Evolutionary conservation across 2,888 invertebrate species (phyloP), one percentile per base, ranked within the genome.

Genomic region (Perithous albicinctus): DNA sequence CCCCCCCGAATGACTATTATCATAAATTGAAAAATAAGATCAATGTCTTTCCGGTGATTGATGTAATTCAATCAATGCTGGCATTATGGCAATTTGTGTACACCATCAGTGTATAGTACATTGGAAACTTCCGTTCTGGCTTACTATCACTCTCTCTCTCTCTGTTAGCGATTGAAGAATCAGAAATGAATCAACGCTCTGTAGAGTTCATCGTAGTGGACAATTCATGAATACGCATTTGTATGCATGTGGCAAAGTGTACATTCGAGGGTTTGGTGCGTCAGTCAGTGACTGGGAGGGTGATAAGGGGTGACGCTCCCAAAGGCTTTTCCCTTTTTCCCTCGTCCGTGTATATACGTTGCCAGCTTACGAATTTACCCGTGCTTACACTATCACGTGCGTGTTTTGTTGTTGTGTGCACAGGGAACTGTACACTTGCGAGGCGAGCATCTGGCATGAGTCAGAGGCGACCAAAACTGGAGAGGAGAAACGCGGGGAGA

Each of bases 371-470:
- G 32, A 72, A 70, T 38, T 12, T 54, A 43, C 29, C n/a, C 38
- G 72, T 72, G 20, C 48, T 46, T n/a, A n/a, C n/a, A n/a, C 46
- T 23, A 54, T 63, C 54, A 59, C 63, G 56, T 70, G 69, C 48
- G 70, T 66, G 79, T 80, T 61, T 70, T 51, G 66, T 66, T 51
- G 46, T 61, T 48, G 56, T 67, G 72, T 64, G 66, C 77, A 54
- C 67, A 26, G 26, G 48, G 59, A 48, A 76, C 70, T n/a, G 41
- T 75, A 81, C 83, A 83, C 80, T 83, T 80, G 78, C 72, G 80
- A n/a, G 48, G 77, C 54, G 78, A 86, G 85, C 88, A 88, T 88
- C 87, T 88, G 88, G 86, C 86, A 85, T 87, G 87, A 88, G 86
- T 88, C 88, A 87, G 82, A 84, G 63, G 76, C 77, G 83, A 82